A percentile compares a stretch with the other conserved stretches of the same genome.
These are phyloP conservation scores for Cliona cf. orientalis DNA, from an alignment of 37 sponge, comb jelly and placozoan genomes.

Conservation along the genomic window DNA sequence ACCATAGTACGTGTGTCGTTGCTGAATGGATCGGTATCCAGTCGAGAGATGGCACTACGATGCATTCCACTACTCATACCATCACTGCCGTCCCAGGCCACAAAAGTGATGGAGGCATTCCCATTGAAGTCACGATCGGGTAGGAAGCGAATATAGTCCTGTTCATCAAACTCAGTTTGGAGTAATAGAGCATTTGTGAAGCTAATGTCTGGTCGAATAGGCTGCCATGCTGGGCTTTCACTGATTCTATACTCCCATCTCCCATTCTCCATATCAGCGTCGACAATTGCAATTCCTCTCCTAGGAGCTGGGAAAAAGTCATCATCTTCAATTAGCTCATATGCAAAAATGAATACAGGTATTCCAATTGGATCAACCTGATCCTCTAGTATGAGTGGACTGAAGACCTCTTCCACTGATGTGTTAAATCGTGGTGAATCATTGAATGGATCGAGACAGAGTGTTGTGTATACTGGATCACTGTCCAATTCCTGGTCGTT, in stretches of 20 bases:
- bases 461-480: constrained; percentile 42
- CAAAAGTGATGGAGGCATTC: constrained; percentile 70
- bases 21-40: constrained; percentile 70
- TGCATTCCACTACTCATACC: constrained; percentile 51
- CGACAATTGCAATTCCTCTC: constrained; percentile 80
- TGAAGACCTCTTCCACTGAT: constrained; percentile 25
- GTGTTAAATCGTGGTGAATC: constrained; percentile 83
- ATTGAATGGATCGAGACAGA: constrained; percentile 64
- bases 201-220: constrained; percentile 27
- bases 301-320: constrained; percentile 32
- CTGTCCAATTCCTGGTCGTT: constrained; percentile 80
- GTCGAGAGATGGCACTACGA: constrained; percentile 27
- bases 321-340: constrained; percentile 76
- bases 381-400: constrained; percentile 77
- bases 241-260: constrained; percentile 64
- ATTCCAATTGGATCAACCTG: constrained; percentile 51
- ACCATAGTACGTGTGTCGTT: constrained; percentile 52
- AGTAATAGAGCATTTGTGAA: constrained; percentile 59
- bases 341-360: constrained; percentile 59
- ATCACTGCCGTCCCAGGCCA: constrained; percentile 88
- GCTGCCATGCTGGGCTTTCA: constrained; percentile 15
- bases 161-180: constrained; percentile 18
- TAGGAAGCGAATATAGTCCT: constrained; percentile 77
- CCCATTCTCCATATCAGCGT: constrained; percentile 68
- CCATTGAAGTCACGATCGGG: constrained; percentile 78